Conservation (phyloP, 2,888 invertebrate species). For the Eupeodes luniger region DNA sequence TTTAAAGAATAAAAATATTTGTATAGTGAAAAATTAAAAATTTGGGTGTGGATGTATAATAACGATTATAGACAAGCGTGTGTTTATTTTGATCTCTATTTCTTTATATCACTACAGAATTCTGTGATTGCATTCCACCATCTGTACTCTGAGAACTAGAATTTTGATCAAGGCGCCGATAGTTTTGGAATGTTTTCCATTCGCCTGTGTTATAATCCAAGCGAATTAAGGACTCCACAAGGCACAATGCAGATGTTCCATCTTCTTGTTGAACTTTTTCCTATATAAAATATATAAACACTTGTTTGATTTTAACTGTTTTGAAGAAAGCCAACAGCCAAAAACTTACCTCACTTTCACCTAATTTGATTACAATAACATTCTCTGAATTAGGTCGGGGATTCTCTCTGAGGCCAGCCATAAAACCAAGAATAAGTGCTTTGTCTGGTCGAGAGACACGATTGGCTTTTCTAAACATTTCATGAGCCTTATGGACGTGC, state of each 20-base stretch:
- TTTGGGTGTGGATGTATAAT: constrained; percentile 46
- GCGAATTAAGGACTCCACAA: constrained; percentile 96
- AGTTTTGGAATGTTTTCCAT: constrained; percentile 97
- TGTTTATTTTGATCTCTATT: constrained; percentile 50
- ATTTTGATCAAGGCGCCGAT: constrained; percentile 88
- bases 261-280: constrained; percentile 95
- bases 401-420: constrained; percentile 99
- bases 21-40: constrained; percentile 59
- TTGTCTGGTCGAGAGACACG: constrained; percentile 98
- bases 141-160: constrained; percentile 78
- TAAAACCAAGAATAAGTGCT: constrained; percentile 98
- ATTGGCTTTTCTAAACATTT: constrained; percentile 98
- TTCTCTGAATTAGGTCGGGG: constrained; percentile 98
- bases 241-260: constrained; percentile 87
- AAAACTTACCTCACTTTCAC: constrained; percentile 90
- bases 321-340: neutral
- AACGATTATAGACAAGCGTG: constrained; percentile 41
- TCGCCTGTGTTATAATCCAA: constrained; percentile 99
- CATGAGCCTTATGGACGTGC: constrained; percentile 98
- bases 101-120: constrained; percentile 81
- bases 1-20: constrained; percentile 64
- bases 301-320: neutral
- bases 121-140: constrained; percentile 79
- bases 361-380: constrained; percentile 97
- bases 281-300: constrained; percentile 77